phyloP scores from a whole-genome alignment of 1,140 invertebrate genomes.

The Pomacea maculata region DNA sequence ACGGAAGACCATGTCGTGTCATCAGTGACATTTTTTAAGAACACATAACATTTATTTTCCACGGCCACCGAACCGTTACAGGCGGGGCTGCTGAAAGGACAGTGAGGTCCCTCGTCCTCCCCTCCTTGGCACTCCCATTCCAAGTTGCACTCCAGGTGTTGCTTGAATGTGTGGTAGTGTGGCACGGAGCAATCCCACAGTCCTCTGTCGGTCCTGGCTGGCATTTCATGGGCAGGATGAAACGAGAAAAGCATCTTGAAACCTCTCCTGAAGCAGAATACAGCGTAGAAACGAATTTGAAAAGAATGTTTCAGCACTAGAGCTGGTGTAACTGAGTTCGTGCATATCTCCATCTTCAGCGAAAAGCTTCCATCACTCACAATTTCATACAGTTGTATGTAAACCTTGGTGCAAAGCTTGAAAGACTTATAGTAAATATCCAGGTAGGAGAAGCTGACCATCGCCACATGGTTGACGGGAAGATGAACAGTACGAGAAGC shows the following conservation, averaged over 20 bases:
- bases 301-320: too few relatives aligned
- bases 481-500: too few relatives aligned
- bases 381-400: too few relatives aligned
- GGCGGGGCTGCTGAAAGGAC: slow-evolving; percentile 10
- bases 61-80: slow-evolving; percentile 4
- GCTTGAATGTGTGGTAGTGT: neutral
- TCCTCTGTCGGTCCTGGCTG: neutral
- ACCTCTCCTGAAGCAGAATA: neutral
- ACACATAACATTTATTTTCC: neutral
- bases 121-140: neutral
- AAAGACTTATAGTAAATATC: too few relatives aligned
- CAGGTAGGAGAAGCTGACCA: too few relatives aligned
- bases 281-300: too few relatives aligned
- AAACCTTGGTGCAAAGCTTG: too few relatives aligned
- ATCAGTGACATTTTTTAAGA: neutral
- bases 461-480: too few relatives aligned
- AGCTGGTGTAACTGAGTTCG: too few relatives aligned
- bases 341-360: too few relatives aligned
- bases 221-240: neutral
- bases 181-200: neutral
- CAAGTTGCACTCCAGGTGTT: neutral
- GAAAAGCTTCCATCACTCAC: too few relatives aligned
- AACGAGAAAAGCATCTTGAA: neutral
- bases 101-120: slow-evolving; percentile 14
- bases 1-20: neutral